These are phyloP conservation scores for Desoria tigrina DNA, from an alignment of 2,888 invertebrate species.

Conservation along the genomic window DNA sequence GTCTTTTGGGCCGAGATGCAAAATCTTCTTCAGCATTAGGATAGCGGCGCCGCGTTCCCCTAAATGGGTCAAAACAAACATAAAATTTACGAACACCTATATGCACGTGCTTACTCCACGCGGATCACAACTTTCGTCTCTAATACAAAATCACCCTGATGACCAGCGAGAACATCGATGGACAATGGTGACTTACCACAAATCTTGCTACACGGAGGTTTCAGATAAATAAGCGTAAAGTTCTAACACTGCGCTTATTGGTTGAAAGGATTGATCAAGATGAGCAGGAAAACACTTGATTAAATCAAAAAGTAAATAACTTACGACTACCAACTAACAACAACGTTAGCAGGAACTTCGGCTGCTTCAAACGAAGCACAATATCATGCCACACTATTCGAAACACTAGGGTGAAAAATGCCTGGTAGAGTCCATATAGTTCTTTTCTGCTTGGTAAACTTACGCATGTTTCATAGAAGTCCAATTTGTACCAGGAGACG, in stretches of 20 bases:
- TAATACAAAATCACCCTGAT: constrained; percentile 3
- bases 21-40: constrained; percentile 46
- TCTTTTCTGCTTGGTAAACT: background rate
- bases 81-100: background rate
- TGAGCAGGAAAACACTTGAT: constrained; percentile 18
- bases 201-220: background rate
- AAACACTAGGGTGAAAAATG: constrained; percentile 31
- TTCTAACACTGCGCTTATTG: background rate
- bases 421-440: background rate
- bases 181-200: background rate
- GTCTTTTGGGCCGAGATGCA: constrained; percentile 41
- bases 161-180: background rate
- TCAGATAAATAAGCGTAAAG: too few relatives aligned
- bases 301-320: constrained; percentile 30
- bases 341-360: constrained; percentile 43
- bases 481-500: constrained; percentile 15
- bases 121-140: constrained; percentile 8
- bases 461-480: constrained; percentile 3
- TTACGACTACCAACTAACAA: constrained; percentile 47
- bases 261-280: background rate
- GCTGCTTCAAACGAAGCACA: constrained; percentile 48
- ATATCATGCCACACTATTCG: constrained; percentile 44
- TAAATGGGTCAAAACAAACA: constrained; percentile 19
- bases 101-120: background rate
- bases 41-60: constrained; percentile 45